Evolutionary conservation across 2,888 invertebrate species (phyloP).

Genomic region (Drosophila mayaguana): DNA sequence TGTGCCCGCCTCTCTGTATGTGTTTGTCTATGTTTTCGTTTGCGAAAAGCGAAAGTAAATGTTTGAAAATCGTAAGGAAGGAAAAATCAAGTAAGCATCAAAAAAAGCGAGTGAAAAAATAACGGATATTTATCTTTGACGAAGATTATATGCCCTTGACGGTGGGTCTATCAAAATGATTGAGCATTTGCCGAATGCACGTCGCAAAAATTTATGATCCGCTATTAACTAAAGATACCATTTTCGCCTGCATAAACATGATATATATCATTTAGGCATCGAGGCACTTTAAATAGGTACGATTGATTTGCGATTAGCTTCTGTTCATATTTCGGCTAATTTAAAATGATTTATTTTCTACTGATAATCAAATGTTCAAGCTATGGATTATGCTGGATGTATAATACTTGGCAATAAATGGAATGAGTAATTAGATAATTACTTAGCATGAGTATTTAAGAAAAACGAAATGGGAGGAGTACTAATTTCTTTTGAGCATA

Average conservation of each 20-base stretch:
- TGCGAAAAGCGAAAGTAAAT: conserved; percentile 80
- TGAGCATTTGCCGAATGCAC: conserved; percentile 49
- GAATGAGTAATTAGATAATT: no score
- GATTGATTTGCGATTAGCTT: conserved; percentile 8
- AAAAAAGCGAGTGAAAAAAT: conserved; percentile 31
- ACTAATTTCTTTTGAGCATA: no score
- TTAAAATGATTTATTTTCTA: no score
- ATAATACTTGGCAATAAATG: no score
- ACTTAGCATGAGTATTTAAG: no score
- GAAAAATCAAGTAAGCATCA: conserved; percentile 77
- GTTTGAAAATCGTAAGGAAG: conserved; percentile 81
- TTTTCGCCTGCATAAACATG: conserved; percentile 20
- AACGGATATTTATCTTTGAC: conserved; percentile 51
- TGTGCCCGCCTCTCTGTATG: conserved; percentile 22
- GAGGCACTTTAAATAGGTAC: conserved; percentile 16
- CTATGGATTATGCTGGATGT: no score
- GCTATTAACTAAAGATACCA: conserved; percentile 28
- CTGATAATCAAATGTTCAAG: no score
- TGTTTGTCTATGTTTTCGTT: conserved; percentile 73
- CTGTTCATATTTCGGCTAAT: background rate
- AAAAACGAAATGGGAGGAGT: no score
- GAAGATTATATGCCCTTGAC: conserved; percentile 56
- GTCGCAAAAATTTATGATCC: conserved; percentile 34
- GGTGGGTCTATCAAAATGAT: conserved; percentile 57
- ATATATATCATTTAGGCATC: conserved; percentile 29